phyloP scores from a whole-genome alignment of 2,797 vertebrate genomes.

The Mus spretus region DNA sequence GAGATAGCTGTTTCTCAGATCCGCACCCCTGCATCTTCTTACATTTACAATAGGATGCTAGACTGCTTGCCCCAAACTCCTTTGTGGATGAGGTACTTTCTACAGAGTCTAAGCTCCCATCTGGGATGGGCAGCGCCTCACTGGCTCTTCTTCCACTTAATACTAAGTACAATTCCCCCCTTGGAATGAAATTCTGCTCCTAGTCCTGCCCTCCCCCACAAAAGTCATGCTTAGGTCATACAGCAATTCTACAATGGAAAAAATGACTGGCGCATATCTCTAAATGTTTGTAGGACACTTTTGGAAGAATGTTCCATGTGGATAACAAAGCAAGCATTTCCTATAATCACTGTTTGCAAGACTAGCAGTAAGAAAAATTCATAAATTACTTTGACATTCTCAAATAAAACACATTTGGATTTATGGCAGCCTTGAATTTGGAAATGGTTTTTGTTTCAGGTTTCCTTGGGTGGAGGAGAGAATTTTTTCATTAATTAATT shows the following conservation, averaged over 20 bases:
- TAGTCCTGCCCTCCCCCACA: constrained; percentile 50
- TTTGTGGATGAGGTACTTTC: constrained; percentile 9
- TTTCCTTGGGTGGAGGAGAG: not conserved
- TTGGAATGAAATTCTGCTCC: constrained; percentile 19
- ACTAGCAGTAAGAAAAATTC: constrained; percentile 43
- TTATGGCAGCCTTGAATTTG: constrained; percentile 35
- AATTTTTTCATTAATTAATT: not conserved
- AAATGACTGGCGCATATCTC: constrained; percentile 52
- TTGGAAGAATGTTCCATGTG: constrained; percentile 35
- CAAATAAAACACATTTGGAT: constrained; percentile 37
- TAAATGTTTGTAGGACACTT: constrained; percentile 71
- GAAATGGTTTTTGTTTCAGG: constrained; percentile 34
- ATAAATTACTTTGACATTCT: constrained; percentile 51
- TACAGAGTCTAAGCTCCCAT: not conserved
- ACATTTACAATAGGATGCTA: not conserved
- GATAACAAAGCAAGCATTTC: constrained; percentile 63
- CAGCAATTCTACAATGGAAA: constrained; percentile 67
- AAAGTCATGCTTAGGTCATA: constrained; percentile 57
- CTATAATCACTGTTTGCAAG: constrained; percentile 61
- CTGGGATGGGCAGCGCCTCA: not conserved
- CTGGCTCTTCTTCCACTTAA: not conserved
- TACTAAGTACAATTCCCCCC: not conserved
- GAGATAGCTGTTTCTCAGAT: constrained; percentile 36
- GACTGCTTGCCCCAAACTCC: not conserved
- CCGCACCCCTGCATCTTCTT: not conserved